Percentiles rank a stretch among this genome's conserved stretches.
phyloP scores from a whole-genome alignment of 2,888 invertebrate genomes.

The Molanna angustata region DNA sequence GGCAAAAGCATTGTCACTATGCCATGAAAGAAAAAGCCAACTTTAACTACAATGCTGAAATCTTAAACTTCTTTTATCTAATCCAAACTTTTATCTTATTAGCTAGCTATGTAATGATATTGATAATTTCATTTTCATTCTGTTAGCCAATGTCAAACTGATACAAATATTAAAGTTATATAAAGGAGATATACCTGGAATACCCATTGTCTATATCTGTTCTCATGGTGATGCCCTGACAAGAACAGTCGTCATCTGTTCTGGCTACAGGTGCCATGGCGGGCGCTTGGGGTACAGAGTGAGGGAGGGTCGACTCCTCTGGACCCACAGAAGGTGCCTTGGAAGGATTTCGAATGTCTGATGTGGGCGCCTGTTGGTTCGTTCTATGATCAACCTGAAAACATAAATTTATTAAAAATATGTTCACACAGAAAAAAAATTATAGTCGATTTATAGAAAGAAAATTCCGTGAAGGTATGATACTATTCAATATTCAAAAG shows the following conservation, averaged over 20 bases:
- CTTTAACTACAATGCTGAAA: no score
- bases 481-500: no score
- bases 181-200: slow-evolving; percentile 22
- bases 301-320: slow-evolving; percentile 5
- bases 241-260: slow-evolving; percentile 14
- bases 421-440: background rate
- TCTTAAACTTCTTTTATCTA: no score
- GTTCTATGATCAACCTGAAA: slow-evolving; percentile 30
- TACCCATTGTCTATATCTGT: slow-evolving; percentile 30
- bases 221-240: slow-evolving; percentile 14
- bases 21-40: no score
- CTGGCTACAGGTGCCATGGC: background rate
- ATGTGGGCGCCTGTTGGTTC: slow-evolving; percentile 24
- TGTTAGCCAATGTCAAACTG: background rate
- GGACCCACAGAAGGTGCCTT: slow-evolving; percentile 7
- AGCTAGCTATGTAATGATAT: no score
- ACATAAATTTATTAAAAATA: background rate
- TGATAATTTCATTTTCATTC: background rate
- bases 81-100: no score
- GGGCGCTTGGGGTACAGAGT: background rate
- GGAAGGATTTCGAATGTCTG: slow-evolving; percentile 8
- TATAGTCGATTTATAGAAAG: no score
- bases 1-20: no score
- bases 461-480: no score
- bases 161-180: slow-evolving; percentile 5